phyloP scores from a whole-genome alignment of 1,140 invertebrate species.

The Heliconius congener region DNA sequence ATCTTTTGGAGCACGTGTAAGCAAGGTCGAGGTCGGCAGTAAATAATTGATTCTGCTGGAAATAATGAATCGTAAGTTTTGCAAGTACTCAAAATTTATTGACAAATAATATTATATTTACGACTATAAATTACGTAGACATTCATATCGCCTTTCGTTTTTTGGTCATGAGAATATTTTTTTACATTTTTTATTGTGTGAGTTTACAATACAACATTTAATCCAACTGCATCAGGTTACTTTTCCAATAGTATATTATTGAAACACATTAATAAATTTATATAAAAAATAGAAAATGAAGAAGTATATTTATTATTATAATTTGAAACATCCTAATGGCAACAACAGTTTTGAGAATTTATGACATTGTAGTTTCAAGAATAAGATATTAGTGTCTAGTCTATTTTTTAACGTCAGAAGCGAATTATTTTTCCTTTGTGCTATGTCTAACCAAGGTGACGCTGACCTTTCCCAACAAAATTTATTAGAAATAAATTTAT shows the following conservation, averaged over 20 bases:
- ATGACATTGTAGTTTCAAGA: background rate
- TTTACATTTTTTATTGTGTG: no score
- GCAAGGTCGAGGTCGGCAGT: conserved; percentile 66
- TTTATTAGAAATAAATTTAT: background rate
- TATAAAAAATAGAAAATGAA: no score
- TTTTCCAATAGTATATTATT: no score
- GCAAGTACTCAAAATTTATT: conserved; percentile 43
- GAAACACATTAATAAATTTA: no score
- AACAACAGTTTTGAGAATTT: background rate
- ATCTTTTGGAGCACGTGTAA: conserved; percentile 56
- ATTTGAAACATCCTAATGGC: background rate
- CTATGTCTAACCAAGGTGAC: background rate
- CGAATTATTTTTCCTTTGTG: background rate
- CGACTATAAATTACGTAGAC: background rate
- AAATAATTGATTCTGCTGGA: conserved; percentile 61
- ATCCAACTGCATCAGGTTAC: no score
- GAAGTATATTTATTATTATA: no score
- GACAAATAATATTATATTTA: background rate
- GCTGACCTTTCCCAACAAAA: background rate
- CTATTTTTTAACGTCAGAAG: background rate
- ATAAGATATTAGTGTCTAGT: background rate
- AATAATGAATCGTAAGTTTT: conserved; percentile 44
- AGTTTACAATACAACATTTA: no score
- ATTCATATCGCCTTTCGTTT: background rate
- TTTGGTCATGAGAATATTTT: no score